Conservation (phyloP, 2,113 vertebrate species). For the Heterocephalus glaber region DNA sequence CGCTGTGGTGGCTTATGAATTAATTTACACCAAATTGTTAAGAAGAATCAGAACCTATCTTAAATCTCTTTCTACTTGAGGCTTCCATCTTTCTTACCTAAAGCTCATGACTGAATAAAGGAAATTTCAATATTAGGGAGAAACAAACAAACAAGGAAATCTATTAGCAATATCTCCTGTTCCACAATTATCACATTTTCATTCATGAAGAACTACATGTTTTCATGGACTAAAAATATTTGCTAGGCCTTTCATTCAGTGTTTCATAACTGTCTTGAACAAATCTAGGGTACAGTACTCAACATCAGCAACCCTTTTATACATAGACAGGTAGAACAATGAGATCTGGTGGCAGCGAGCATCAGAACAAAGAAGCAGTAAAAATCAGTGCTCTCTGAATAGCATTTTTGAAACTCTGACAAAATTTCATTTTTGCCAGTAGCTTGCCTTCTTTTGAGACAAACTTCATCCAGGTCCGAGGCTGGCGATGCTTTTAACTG, state of each 20-base stretch:
- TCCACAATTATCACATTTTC: background rate
- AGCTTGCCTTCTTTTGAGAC: background rate
- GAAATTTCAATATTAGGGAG: background rate
- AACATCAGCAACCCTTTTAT: background rate
- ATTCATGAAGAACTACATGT: background rate
- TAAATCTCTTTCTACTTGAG: background rate
- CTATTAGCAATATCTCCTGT: background rate
- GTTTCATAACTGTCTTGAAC: background rate
- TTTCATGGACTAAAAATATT: constrained; percentile 9
- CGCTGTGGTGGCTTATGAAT: background rate
- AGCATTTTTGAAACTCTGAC: constrained; percentile 52
- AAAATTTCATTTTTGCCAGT: constrained; percentile 50
- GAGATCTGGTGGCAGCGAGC: background rate
- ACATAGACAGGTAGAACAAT: background rate
- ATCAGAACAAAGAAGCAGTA: background rate
- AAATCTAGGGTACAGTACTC: background rate
- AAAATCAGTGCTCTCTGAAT: background rate
- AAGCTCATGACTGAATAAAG: background rate
- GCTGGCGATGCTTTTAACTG: constrained; percentile 45
- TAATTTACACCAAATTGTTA: background rate
- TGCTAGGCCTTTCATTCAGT: background rate
- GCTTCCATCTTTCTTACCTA: background rate
- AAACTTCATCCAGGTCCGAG: constrained; percentile 60
- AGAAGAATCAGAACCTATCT: background rate
- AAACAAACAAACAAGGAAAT: background rate